Percentiles rank a stretch among this genome's conserved stretches.
Conservation (phyloP, 2,113 vertebrate species). For the Nyctibius bracteatus region DNA sequence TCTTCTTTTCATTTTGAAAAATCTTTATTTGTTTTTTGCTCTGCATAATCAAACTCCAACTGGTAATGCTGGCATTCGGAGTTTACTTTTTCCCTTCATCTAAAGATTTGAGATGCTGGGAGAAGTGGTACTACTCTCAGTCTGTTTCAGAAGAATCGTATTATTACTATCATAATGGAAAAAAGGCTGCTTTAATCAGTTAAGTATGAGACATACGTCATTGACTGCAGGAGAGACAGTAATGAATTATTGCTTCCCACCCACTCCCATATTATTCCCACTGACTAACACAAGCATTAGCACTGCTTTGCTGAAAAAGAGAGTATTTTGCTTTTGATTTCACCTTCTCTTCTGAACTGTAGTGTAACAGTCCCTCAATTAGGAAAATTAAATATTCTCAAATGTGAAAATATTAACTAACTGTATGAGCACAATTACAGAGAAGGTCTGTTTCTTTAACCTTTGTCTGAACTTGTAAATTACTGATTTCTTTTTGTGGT, state of each 20-base stretch:
- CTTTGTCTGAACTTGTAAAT: constrained; percentile 41
- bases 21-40: not conserved
- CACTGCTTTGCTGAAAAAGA: not conserved
- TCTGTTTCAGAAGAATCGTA: not conserved
- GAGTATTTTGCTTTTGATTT: not conserved
- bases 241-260: constrained; percentile 12
- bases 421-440: not conserved
- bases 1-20: not conserved
- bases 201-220: not conserved
- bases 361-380: not conserved
- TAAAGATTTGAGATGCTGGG: not conserved
- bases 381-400: not conserved
- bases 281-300: not conserved
- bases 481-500: constrained; percentile 31
- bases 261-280: not conserved
- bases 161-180: not conserved
- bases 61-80: not conserved
- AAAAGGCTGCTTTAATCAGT: not conserved
- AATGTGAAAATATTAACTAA: not conserved
- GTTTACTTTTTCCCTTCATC: not conserved
- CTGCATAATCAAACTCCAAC: not conserved
- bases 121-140: not conserved
- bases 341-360: not conserved
- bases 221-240: not conserved
- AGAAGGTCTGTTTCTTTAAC: constrained; percentile 1